These are phyloP conservation scores for Peromyscus maniculatus DNA, from an alignment of 2,113 vertebrate species.

Conservation along the genomic window DNA sequence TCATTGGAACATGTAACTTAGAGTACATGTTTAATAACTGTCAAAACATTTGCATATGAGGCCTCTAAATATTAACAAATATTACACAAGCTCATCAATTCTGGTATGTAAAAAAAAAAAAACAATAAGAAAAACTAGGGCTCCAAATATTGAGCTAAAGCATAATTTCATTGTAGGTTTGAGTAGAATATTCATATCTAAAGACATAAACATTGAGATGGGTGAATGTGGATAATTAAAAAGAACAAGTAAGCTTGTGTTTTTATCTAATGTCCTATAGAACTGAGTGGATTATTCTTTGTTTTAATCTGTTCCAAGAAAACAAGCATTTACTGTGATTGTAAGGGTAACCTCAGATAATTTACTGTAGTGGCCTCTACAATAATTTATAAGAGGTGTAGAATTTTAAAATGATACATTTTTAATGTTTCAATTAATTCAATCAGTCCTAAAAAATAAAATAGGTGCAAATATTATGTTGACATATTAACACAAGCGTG, in stretches of 20 bases:
- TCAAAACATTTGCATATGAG: background rate
- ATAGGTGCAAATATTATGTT: background rate
- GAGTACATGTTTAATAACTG: background rate
- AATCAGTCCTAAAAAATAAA: constrained; percentile 11
- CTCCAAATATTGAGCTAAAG: background rate
- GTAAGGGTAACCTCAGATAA: background rate
- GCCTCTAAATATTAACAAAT: background rate
- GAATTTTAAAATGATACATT: background rate
- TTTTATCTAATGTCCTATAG: background rate
- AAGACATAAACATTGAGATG: background rate
- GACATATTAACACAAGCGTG: background rate
- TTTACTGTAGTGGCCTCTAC: background rate
- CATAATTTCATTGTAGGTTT: background rate
- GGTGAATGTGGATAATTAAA: background rate
- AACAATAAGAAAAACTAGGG: background rate
- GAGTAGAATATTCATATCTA: background rate
- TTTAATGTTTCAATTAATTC: background rate
- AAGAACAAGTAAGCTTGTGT: background rate
- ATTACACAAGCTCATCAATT: background rate
- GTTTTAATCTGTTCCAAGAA: background rate
- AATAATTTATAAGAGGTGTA: background rate
- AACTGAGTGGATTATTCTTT: background rate
- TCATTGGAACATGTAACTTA: background rate
- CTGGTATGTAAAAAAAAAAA: background rate
- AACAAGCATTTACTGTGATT: background rate